Evolutionary conservation across 2,888 invertebrate genomes (phyloP).

Genomic region (Dusona sp.): DNA sequence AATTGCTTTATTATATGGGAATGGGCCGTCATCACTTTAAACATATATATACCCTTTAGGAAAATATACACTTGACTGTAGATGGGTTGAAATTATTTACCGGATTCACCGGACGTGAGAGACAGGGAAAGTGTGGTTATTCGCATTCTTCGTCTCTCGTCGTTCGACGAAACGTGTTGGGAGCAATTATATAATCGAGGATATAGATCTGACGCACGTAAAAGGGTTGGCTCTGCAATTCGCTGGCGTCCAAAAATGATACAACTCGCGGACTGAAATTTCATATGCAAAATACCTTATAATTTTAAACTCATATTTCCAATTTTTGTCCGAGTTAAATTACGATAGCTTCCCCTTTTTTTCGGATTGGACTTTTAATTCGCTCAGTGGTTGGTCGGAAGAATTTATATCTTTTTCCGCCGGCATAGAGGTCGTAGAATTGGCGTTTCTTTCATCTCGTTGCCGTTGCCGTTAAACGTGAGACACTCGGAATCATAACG

Average conservation of each 20-base stretch:
- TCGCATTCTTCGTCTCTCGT: constrained; percentile 27
- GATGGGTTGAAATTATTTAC: constrained; percentile 59
- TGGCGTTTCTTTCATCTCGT: constrained; percentile 14
- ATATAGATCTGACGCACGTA: background rate
- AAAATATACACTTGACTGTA: constrained; percentile 34
- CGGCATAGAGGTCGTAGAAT: background rate
- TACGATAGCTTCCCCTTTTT: background rate
- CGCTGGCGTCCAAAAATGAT: background rate
- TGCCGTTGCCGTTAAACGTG: background rate
- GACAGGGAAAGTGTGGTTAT: constrained; percentile 26
- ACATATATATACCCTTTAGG: background rate
- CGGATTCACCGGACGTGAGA: constrained; percentile 42
- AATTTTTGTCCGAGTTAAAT: background rate
- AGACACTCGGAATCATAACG: constrained; percentile 11
- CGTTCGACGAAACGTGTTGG: constrained; percentile 35
- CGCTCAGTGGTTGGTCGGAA: background rate
- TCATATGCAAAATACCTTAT: background rate
- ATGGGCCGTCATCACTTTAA: background rate
- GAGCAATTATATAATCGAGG: constrained; percentile 49
- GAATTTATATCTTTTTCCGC: background rate
- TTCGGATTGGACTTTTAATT: background rate
- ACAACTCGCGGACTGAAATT: background rate
- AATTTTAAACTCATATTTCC: background rate
- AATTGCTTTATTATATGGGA: constrained; percentile 61
- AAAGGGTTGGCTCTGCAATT: background rate